phyloP scores from a whole-genome alignment of 2,888 invertebrate genomes.

The Nematopogon swammerdamellus region DNA sequence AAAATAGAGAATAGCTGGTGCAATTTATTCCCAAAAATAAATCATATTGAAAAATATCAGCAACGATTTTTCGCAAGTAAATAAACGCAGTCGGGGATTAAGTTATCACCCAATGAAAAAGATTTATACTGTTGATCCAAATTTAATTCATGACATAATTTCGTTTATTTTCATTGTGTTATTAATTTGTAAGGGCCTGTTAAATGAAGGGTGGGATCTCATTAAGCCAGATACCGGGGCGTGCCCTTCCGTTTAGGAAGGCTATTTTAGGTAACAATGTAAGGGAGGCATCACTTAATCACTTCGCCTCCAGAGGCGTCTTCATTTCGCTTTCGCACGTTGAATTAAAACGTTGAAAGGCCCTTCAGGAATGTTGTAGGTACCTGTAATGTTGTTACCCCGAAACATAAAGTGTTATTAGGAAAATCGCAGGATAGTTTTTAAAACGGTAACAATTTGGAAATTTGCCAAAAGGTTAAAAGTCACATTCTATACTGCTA shows the following conservation, averaged over 20 bases:
- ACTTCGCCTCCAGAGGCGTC: neutral
- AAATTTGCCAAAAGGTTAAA: too few relatives aligned
- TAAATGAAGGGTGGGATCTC: neutral
- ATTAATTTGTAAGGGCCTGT: neutral
- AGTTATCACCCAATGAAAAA: too few relatives aligned
- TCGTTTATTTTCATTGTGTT: neutral
- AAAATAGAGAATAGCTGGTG: too few relatives aligned
- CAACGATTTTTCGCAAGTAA: conserved; percentile 1
- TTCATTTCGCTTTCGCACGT: neutral
- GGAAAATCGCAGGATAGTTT: too few relatives aligned
- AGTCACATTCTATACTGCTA: too few relatives aligned
- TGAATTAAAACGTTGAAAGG: neutral
- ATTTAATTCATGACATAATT: too few relatives aligned
- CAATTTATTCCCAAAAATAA: too few relatives aligned
- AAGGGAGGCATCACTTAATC: neutral
- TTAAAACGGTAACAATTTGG: too few relatives aligned
- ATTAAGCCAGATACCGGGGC: neutral
- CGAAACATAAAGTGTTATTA: too few relatives aligned
- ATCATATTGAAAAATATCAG: conserved; percentile 1
- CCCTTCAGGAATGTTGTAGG: neutral
- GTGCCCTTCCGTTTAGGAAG: neutral
- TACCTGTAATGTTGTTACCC: too few relatives aligned
- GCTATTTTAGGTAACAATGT: neutral
- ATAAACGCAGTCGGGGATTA: too few relatives aligned
- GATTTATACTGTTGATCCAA: too few relatives aligned